Conservation (phyloP, 2,888 invertebrate species). For the Caenorhabditis imperialis region DNA sequence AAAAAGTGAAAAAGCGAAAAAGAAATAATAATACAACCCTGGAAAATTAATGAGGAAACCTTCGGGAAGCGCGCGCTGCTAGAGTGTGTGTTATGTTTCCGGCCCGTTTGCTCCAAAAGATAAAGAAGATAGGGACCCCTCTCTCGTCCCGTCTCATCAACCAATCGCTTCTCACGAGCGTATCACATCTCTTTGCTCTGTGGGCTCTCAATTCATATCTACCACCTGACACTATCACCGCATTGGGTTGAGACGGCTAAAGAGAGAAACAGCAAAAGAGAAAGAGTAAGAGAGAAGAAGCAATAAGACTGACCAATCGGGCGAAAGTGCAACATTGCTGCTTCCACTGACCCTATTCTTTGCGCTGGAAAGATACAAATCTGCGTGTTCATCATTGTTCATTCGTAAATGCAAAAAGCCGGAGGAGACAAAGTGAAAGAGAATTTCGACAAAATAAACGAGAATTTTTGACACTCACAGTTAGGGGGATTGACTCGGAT, state of each 20-base stretch:
- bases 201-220: constrained; percentile 46
- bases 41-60: background rate
- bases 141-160: constrained; percentile 33
- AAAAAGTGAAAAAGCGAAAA: too few species aligned
- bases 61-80: background rate
- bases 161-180: constrained; percentile 31
- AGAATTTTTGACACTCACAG: background rate
- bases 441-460: background rate
- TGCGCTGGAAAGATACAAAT: too few species aligned
- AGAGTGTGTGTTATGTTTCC: constrained; percentile 37
- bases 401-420: constrained; percentile 24
- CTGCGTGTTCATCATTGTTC: too few species aligned
- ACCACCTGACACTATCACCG: constrained; percentile 58
- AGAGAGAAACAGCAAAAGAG: too few species aligned
- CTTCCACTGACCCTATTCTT: too few species aligned
- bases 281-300: too few species aligned
- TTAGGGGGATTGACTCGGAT: too few species aligned
- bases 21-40: too few species aligned
- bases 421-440: constrained; percentile 18
- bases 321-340: too few species aligned
- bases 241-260: constrained; percentile 31
- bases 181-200: constrained; percentile 38
- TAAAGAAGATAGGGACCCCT: constrained; percentile 38
- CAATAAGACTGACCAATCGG: too few species aligned
- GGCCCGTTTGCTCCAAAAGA: constrained; percentile 27